Percentiles rank a stretch among this genome's conserved stretches.
Conservation (phyloP, 1,140 invertebrate species). For the Trichonephila clavata region DNA sequence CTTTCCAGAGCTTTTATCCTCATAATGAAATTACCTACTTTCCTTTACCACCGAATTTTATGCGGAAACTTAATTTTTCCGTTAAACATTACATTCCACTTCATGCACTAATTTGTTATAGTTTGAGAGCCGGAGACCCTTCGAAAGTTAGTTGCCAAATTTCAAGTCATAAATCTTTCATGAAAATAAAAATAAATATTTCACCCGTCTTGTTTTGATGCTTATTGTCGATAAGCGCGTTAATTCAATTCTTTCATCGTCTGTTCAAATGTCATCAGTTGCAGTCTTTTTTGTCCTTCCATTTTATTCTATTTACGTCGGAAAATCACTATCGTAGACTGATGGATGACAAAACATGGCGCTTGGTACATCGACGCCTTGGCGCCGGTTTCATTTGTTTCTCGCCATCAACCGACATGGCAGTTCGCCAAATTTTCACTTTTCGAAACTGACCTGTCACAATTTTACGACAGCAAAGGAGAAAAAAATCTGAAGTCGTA, state of each 20-base stretch:
- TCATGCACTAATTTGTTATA: background rate
- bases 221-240: slow-evolving; percentile 25
- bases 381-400: slow-evolving; percentile 57
- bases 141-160: slow-evolving; percentile 14
- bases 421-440: slow-evolving; percentile 41
- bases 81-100: background rate
- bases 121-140: background rate
- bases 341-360: slow-evolving; percentile 43
- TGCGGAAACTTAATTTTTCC: background rate
- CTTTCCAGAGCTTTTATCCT: background rate
- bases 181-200: slow-evolving; percentile 1
- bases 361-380: slow-evolving; percentile 38
- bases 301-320: slow-evolving; percentile 14
- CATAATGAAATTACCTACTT: slow-evolving; percentile 21
- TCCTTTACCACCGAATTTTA: background rate
- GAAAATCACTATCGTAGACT: slow-evolving; percentile 11
- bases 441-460: slow-evolving; percentile 40
- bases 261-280: slow-evolving; percentile 32
- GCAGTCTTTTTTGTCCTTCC: background rate
- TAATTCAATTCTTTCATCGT: slow-evolving; percentile 48
- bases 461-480: slow-evolving; percentile 15
- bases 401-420: slow-evolving; percentile 35
- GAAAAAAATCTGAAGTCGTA: background rate
- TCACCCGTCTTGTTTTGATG: background rate
- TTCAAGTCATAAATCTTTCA: background rate